A percentile compares a stretch with the other conserved stretches of the same genome.
Conservation (phyloP, 2,888 invertebrate species). For the Diaprepes abbreviatus region DNA sequence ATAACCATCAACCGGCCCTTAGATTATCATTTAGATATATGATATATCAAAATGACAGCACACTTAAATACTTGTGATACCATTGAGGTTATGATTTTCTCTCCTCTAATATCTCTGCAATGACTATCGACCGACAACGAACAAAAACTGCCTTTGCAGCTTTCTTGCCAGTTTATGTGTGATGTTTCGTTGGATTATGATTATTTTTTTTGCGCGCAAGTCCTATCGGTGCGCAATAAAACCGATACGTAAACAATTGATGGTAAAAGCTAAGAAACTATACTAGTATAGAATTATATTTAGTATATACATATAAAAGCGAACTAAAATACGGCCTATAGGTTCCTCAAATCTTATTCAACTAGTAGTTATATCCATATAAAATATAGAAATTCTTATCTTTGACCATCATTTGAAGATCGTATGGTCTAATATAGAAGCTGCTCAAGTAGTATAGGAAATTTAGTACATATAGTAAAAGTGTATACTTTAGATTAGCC, state of each 20-base stretch:
- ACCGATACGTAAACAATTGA: conserved; percentile 10
- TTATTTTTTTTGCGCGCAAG: conserved; percentile 56
- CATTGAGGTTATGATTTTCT: neutral
- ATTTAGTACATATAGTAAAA: conserved; percentile 50
- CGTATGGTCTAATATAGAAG: conserved; percentile 58
- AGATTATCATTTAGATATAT: too few relatives aligned
- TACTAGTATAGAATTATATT: too few relatives aligned
- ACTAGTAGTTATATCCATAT: neutral
- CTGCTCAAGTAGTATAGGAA: conserved; percentile 65
- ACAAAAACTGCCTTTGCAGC: conserved; percentile 64
- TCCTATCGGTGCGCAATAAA: conserved; percentile 14
- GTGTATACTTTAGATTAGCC: conserved; percentile 53
- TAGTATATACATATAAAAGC: too few relatives aligned
- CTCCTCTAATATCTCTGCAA: conserved; percentile 32
- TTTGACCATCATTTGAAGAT: conserved; percentile 18
- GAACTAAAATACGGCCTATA: neutral
- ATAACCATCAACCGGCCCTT: too few relatives aligned
- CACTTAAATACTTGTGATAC: neutral
- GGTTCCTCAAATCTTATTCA: neutral
- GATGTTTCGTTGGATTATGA: conserved; percentile 64
- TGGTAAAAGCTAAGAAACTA: conserved; percentile 5
- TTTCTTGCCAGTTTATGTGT: conserved; percentile 66
- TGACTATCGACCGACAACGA: conserved; percentile 38
- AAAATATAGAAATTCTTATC: too few relatives aligned
- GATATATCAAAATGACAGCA: neutral